Conservation (phyloP, 2,797 vertebrate species). For the Antennarius maculatus region DNA sequence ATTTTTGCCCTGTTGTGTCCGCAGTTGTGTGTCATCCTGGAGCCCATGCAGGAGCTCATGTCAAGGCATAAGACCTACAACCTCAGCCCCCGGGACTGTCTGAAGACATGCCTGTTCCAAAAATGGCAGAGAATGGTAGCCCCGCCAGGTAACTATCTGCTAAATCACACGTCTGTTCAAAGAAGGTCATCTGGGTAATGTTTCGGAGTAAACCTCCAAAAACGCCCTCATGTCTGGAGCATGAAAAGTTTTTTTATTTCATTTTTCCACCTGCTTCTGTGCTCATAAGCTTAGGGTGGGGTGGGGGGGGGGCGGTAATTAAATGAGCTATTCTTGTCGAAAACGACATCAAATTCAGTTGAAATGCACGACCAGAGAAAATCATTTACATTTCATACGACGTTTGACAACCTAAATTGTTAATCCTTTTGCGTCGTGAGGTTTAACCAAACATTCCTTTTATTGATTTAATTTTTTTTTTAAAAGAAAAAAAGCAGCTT, state of each 20-base stretch:
- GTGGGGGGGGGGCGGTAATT: not conserved
- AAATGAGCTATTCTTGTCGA: not conserved
- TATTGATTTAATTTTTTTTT: constrained; percentile 9
- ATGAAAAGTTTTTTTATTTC: not conserved
- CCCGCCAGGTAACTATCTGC: constrained; percentile 89
- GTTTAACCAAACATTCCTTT: constrained; percentile 17
- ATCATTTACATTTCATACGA: not conserved
- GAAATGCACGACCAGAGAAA: constrained; percentile 4
- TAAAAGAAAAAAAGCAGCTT: constrained; percentile 14
- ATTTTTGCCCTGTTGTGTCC: constrained; percentile 40
- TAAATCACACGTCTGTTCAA: not conserved
- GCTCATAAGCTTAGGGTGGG: not conserved
- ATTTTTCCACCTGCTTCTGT: constrained; percentile 3
- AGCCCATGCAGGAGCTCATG: constrained; percentile 99
- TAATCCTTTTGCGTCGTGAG: constrained; percentile 21
- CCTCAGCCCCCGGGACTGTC: constrained; percentile 98
- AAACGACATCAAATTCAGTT: constrained; percentile 15
- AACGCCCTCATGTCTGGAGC: not conserved
- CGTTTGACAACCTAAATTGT: constrained; percentile 11
- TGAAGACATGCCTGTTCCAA: constrained; percentile 99
- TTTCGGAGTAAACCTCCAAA: not conserved
- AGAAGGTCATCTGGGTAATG: not conserved
- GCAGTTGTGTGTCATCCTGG: constrained; percentile 99
- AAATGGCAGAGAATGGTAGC: constrained; percentile 99
- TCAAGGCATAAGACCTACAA: constrained; percentile 99